Conservation (phyloP, 2,888 invertebrate species). For the Apamea monoglypha region DNA sequence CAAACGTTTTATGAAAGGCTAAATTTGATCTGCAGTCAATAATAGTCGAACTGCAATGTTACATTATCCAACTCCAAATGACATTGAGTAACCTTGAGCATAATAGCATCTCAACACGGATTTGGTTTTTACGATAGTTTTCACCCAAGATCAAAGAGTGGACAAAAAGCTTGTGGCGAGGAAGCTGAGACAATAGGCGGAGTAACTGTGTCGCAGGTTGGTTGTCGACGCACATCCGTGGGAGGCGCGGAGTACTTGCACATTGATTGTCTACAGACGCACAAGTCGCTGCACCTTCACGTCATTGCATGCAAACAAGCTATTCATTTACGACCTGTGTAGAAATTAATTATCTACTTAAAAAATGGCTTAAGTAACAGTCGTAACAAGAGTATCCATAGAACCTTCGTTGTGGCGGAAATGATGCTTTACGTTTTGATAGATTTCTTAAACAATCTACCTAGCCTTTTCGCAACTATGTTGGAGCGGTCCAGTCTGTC, state of each 20-base stretch:
- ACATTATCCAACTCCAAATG: slow-evolving; percentile 32
- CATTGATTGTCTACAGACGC: slow-evolving; percentile 53
- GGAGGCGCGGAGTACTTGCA: slow-evolving; percentile 52
- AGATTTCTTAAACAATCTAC: too few species aligned
- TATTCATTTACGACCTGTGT: slow-evolving; percentile 27
- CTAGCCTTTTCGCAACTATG: not conserved
- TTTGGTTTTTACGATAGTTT: slow-evolving; percentile 77
- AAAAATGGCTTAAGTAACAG: slow-evolving; percentile 1
- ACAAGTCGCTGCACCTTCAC: slow-evolving; percentile 41
- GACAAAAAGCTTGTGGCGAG: slow-evolving; percentile 79
- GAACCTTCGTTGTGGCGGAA: not conserved
- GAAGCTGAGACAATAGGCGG: slow-evolving; percentile 70
- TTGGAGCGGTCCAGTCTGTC: not conserved
- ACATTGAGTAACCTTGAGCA: slow-evolving; percentile 58
- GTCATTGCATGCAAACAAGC: slow-evolving; percentile 51
- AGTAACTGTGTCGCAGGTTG: slow-evolving; percentile 73
- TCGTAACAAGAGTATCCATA: slow-evolving; percentile 19
- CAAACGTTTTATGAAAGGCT: not conserved
- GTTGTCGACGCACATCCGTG: slow-evolving; percentile 61
- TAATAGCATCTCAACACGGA: slow-evolving; percentile 58
- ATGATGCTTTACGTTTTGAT: not conserved
- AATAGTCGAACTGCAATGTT: not conserved
- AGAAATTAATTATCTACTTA: slow-evolving; percentile 15
- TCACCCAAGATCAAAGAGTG: slow-evolving; percentile 77
- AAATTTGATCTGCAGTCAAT: slow-evolving; percentile 1